Conservation (phyloP, 2,113 vertebrate genomes). For the Chionomys nivalis region DNA sequence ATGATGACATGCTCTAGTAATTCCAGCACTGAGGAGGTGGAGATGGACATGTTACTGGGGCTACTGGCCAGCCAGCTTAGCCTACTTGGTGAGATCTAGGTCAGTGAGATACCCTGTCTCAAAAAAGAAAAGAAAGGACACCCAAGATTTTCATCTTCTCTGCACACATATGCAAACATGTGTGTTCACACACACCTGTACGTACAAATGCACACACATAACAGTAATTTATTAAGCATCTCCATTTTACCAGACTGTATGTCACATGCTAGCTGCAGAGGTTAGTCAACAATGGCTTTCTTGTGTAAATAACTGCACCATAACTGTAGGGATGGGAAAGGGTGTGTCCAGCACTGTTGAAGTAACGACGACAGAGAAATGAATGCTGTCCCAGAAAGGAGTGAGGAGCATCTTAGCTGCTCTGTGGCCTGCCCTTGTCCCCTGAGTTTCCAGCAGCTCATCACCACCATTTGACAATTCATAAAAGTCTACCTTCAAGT, state of each 20-base stretch:
- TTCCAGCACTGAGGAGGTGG: neutral
- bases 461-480: neutral
- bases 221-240: neutral
- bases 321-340: neutral
- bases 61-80: neutral
- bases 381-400: no score
- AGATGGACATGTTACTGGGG: neutral
- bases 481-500: neutral
- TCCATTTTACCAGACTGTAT: neutral
- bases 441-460: neutral
- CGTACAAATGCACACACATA: neutral
- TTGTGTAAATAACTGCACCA: no score
- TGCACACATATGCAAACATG: neutral
- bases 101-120: neutral
- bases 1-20: neutral
- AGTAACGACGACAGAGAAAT: neutral
- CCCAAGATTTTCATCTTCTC: neutral
- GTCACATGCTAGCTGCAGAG: neutral
- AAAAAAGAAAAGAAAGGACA: neutral
- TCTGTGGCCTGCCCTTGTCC: neutral
- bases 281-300: no score
- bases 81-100: neutral
- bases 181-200: neutral
- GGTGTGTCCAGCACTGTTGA: accelerated
- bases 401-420: neutral